These are phyloP conservation scores for Serilophus lunatus DNA, from an alignment of 2,113 vertebrate genomes.

Conservation along the genomic window DNA sequence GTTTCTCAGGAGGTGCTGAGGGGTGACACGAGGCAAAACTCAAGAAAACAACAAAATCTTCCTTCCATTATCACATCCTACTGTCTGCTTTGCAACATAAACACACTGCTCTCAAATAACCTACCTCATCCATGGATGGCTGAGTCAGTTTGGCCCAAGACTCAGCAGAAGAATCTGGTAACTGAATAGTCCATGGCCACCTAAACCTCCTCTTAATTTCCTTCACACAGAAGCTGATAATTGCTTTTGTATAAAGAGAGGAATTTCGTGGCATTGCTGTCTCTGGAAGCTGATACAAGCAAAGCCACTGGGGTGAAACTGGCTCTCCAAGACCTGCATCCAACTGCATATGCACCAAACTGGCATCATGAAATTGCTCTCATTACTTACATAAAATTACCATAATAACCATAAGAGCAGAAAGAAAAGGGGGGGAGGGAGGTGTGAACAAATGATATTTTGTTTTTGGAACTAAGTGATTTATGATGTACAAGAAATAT, in stretches of 20 bases:
- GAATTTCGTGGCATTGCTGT: not conserved
- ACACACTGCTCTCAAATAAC: not conserved
- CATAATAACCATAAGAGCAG: not conserved
- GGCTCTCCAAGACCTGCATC: not conserved
- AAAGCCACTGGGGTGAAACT: not conserved
- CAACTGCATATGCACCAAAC: not conserved
- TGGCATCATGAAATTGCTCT: not conserved
- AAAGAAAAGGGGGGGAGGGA: not conserved
- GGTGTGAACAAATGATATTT: not conserved
- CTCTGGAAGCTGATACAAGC: not conserved
- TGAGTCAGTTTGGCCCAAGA: not conserved
- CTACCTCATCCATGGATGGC: too few relatives aligned
- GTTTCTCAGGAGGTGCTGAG: not conserved
- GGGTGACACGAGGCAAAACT: not conserved
- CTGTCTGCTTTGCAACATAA: not conserved
- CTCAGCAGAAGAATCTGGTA: not conserved
- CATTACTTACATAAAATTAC: not conserved
- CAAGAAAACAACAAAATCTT: not conserved
- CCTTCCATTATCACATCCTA: not conserved
- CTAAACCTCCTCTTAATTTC: not conserved
- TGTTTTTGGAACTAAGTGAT: not conserved
- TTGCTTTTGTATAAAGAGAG: not conserved
- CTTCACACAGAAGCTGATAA: not conserved
- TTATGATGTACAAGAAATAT: not conserved
- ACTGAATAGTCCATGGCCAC: not conserved